A percentile compares a stretch with the other conserved stretches of the same genome.
These are phyloP conservation scores for Electrophaes corylata DNA, from an alignment of 2,888 invertebrate genomes.

Conservation along the genomic window DNA sequence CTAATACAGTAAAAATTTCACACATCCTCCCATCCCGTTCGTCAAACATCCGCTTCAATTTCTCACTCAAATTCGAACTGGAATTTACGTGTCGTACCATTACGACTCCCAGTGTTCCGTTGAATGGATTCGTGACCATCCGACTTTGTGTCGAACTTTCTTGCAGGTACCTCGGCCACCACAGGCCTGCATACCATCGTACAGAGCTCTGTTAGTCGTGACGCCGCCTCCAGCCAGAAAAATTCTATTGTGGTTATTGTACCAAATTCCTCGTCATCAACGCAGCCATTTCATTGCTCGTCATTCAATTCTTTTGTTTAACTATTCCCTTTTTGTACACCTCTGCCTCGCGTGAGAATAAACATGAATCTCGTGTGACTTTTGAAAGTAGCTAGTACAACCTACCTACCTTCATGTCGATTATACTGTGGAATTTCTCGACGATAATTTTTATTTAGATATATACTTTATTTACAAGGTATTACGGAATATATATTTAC, in stretches of 20 bases:
- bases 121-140: constrained; percentile 64
- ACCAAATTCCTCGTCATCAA: constrained; percentile 80
- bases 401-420: constrained; percentile 40
- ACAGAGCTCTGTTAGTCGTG: constrained; percentile 52
- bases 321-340: constrained; percentile 57
- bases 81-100: constrained; percentile 51
- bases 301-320: constrained; percentile 61
- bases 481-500: constrained; percentile 49
- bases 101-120: constrained; percentile 51
- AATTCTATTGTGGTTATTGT: constrained; percentile 81
- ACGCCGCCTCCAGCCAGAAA: constrained; percentile 75
- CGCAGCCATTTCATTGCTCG: constrained; percentile 64
- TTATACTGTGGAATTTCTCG: constrained; percentile 62
- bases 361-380: constrained; percentile 49
- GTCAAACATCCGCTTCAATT: constrained; percentile 38
- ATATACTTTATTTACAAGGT: constrained; percentile 46
- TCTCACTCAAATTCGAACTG: constrained; percentile 38
- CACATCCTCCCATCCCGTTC: constrained; percentile 27
- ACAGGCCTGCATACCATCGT: constrained; percentile 61
- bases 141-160: constrained; percentile 61
- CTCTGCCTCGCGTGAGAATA: constrained; percentile 53
- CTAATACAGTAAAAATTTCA: constrained; percentile 36
- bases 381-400: constrained; percentile 50
- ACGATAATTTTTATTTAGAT: constrained; percentile 62
- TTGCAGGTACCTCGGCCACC: constrained; percentile 22